phyloP scores from a whole-genome alignment of 1,140 invertebrate species.

The Hormaphis cornu region DNA sequence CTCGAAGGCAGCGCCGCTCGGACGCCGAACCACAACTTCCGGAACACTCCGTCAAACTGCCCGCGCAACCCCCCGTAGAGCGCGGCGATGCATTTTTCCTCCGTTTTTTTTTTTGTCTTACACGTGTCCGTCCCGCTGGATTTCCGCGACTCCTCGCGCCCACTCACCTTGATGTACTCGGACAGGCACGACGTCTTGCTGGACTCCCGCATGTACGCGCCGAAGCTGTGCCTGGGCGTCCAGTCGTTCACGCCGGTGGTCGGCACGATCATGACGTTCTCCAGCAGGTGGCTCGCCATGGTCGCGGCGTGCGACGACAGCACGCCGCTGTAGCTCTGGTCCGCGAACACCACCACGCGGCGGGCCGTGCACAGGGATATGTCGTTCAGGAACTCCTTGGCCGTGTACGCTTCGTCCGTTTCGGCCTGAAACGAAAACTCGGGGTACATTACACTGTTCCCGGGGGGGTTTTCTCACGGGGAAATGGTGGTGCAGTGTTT shows the following conservation, averaged over 20 bases:
- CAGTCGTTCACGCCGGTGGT: not conserved
- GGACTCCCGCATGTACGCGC: conserved; percentile 8
- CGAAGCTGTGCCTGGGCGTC: conserved; percentile 19
- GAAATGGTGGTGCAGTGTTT: no score
- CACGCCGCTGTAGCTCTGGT: conserved; percentile 47
- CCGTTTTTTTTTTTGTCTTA: no score
- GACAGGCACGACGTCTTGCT: not conserved
- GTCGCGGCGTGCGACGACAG: conserved; percentile 37
- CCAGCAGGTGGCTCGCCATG: not conserved
- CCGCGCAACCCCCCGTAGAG: no score
- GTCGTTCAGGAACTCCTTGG: conserved; percentile 46
- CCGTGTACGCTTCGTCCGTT: conserved; percentile 45
- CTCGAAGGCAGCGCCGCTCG: no score
- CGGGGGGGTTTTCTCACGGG: no score
- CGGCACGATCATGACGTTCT: conserved; percentile 29
- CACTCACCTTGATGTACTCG: conserved; percentile 7
- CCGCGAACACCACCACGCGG: conserved; percentile 46
- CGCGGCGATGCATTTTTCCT: no score
- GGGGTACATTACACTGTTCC: no score
- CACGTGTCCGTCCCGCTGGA: no score
- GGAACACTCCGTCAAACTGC: no score
- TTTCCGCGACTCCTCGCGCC: no score
- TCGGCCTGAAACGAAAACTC: conserved; percentile 36
- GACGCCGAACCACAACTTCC: no score
- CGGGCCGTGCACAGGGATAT: conserved; percentile 44